phyloP scores from a whole-genome alignment of 2,888 invertebrate genomes.

The Caradrina kadenii region DNA sequence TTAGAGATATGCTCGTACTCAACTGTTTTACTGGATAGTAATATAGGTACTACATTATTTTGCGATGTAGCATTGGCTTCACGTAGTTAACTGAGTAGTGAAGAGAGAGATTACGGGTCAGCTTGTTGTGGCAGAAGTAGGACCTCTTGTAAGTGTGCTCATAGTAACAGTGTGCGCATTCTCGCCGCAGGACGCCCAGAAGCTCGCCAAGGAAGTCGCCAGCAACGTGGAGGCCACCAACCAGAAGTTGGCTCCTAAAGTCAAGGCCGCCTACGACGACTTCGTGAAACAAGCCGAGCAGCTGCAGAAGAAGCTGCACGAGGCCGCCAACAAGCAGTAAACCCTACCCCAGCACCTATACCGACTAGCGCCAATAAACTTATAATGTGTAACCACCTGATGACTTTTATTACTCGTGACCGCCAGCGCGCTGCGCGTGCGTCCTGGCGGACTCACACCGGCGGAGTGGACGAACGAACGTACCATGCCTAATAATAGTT shows the following conservation, averaged over 20 bases:
- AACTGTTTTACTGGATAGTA: too few species aligned
- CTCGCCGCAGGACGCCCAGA: constrained; percentile 76
- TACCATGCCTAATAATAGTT: too few species aligned
- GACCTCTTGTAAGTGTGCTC: too few species aligned
- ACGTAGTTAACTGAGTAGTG: neutral
- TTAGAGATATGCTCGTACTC: too few species aligned
- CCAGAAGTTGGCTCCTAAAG: constrained; percentile 82
- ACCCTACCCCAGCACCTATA: neutral
- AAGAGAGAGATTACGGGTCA: too few species aligned
- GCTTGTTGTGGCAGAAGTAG: neutral
- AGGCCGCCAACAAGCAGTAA: constrained; percentile 84
- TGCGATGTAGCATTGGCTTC: neutral
- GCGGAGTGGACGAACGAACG: too few species aligned
- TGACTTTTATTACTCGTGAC: constrained; percentile 15
- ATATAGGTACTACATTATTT: too few species aligned
- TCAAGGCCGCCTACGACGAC: constrained; percentile 83
- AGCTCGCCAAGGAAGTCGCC: constrained; percentile 81
- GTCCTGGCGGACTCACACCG: neutral
- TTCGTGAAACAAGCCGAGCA: constrained; percentile 80
- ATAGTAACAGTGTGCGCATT: too few species aligned
- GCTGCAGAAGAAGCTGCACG: constrained; percentile 84
- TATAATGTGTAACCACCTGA: constrained; percentile 27
- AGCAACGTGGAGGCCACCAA: constrained; percentile 79
- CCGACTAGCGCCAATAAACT: constrained; percentile 48
- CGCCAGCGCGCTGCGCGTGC: too few species aligned